These are phyloP conservation scores for Homarus gammarus DNA, from an alignment of 2,888 invertebrate species.

Conservation along the genomic window DNA sequence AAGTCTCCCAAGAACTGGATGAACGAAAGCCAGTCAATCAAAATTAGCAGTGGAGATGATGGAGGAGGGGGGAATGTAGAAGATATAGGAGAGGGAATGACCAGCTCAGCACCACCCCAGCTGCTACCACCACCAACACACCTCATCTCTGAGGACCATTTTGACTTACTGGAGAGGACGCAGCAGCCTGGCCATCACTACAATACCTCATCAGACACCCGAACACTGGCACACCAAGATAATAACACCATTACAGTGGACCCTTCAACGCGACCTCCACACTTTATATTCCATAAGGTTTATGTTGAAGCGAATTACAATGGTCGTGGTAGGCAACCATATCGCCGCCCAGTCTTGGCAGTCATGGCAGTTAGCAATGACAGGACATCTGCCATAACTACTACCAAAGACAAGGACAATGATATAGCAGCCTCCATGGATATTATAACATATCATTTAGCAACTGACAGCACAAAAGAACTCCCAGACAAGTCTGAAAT, in stretches of 20 bases:
- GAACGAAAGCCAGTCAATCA: not conserved
- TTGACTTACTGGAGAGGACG: not conserved
- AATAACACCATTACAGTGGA: not conserved
- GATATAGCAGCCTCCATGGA: not conserved
- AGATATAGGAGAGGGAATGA: not conserved
- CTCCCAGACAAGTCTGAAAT: not conserved
- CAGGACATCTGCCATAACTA: not conserved
- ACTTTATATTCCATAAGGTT: constrained; percentile 60
- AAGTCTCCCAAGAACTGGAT: not conserved
- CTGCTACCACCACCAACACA: not conserved
- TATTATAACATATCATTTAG: not conserved
- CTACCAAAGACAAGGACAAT: not conserved
- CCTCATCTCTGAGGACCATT: not conserved
- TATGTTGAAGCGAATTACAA: constrained; percentile 44
- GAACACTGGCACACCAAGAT: not conserved
- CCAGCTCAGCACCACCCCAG: not conserved
- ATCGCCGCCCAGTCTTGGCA: constrained; percentile 59
- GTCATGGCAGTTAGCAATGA: constrained; percentile 36
- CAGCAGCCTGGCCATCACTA: not conserved
- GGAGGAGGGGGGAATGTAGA: not conserved
- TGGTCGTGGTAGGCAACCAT: constrained; percentile 46
- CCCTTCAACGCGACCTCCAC: constrained; percentile 11
- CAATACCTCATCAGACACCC: not conserved
- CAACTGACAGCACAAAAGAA: not conserved
- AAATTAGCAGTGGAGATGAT: not conserved